Conservation (phyloP, 2,113 vertebrate species). For the Egretta garzetta region DNA sequence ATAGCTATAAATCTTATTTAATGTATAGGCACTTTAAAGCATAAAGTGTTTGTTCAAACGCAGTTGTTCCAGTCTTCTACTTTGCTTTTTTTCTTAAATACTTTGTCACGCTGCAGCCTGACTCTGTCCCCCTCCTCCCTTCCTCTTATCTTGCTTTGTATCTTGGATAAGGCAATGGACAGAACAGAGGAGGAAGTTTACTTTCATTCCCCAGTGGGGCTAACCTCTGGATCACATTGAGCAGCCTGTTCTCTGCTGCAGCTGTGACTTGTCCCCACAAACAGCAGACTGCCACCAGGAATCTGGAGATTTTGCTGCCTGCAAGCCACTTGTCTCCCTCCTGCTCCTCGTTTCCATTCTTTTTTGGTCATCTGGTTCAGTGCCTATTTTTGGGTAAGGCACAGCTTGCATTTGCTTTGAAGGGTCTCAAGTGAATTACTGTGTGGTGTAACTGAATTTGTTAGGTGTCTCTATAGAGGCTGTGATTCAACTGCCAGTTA, state of each 20-base stretch:
- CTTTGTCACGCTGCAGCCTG: not conserved
- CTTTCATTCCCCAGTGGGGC: not conserved
- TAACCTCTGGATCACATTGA: not conserved
- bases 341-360: not conserved
- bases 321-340: not conserved
- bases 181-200: not conserved
- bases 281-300: not conserved
- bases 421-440: not conserved
- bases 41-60: not conserved
- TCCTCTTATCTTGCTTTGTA: conserved; percentile 11
- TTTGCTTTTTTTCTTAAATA: not conserved
- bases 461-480: conserved; percentile 10
- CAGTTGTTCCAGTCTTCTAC: not conserved
- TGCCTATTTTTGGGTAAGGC: conserved; percentile 24
- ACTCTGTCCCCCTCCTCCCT: not conserved
- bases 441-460: not conserved
- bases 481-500: conserved; percentile 20
- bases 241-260: not conserved
- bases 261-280: not conserved
- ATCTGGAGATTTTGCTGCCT: not conserved
- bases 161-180: not conserved
- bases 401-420: conserved; percentile 31
- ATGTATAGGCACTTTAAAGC: conserved; percentile 27
- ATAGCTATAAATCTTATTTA: conserved; percentile 50
- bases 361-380: not conserved